These are phyloP conservation scores for Octomys mimax DNA, from an alignment of 2,797 vertebrate species.

Conservation along the genomic window DNA sequence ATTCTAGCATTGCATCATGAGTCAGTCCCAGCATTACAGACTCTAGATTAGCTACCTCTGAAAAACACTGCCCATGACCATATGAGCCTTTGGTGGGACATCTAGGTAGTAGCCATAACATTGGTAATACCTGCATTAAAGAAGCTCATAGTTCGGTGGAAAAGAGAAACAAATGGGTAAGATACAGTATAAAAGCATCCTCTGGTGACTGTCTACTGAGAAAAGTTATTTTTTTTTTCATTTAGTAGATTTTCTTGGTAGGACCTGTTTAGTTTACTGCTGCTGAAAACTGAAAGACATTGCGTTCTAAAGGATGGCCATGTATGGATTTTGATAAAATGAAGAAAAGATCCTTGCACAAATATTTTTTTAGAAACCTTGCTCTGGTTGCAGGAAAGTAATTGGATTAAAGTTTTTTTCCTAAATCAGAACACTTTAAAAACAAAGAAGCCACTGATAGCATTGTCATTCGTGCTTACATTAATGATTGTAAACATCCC, in stretches of 20 bases:
- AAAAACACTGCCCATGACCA: background rate
- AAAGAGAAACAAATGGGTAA: conserved; percentile 24
- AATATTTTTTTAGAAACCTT: conserved; percentile 48
- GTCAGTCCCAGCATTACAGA: background rate
- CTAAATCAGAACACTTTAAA: background rate
- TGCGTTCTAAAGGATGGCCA: background rate
- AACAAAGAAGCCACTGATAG: background rate
- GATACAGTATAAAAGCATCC: background rate
- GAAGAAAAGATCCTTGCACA: background rate
- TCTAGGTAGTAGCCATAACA: background rate
- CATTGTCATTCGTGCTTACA: background rate
- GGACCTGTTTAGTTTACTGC: background rate
- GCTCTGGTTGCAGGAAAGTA: conserved; percentile 18
- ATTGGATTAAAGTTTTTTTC: background rate
- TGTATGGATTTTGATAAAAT: conserved; percentile 49
- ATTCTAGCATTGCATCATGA: background rate
- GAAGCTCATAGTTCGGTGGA: background rate
- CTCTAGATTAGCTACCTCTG: background rate
- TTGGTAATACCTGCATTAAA: background rate
- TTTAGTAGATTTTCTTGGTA: background rate
- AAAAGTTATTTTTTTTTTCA: conserved; percentile 9
- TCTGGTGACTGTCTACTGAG: background rate
- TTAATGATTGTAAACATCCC: conserved; percentile 23
- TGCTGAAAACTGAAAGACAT: conserved; percentile 14
- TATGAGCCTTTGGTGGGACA: no score